Evolutionary conservation across 2,113 vertebrate species (phyloP).

Genomic region (Bufo gargarizans): DNA sequence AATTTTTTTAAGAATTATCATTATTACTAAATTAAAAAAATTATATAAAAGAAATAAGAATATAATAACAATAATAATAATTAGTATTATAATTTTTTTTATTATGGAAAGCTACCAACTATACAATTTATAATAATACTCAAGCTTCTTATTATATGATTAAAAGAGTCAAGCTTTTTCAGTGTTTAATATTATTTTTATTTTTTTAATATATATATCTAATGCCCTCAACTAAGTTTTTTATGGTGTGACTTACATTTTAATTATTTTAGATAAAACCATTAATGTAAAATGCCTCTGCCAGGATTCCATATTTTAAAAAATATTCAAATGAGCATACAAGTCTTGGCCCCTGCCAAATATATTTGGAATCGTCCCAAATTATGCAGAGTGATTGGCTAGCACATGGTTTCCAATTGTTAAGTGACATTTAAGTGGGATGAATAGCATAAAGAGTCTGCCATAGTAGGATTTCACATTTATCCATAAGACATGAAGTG

Average conservation of each 20-base stretch:
- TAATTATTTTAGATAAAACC: not conserved
- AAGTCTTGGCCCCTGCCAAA: slow-evolving; percentile 2
- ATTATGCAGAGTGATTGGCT: slow-evolving; percentile 42
- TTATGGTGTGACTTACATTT: not conserved
- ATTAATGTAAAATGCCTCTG: not conserved
- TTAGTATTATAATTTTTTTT: too few relatives aligned
- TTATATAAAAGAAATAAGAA: too few relatives aligned
- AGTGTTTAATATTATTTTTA: not conserved
- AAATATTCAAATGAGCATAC: not conserved
- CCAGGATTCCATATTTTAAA: not conserved
- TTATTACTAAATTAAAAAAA: too few relatives aligned
- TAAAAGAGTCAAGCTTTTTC: not conserved
- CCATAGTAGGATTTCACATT: slow-evolving; percentile 76
- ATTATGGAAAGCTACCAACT: too few relatives aligned
- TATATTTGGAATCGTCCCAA: slow-evolving; percentile 37
- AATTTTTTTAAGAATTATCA: too few relatives aligned
- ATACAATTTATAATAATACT: too few relatives aligned
- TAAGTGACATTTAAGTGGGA: slow-evolving; percentile 70
- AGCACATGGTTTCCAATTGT: slow-evolving; percentile 52
- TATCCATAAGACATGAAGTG: slow-evolving; percentile 74
- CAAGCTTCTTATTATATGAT: too few relatives aligned
- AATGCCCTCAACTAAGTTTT: not conserved
- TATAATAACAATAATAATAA: too few relatives aligned
- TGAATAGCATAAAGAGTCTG: slow-evolving; percentile 70
- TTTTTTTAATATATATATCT: not conserved